Evolutionary conservation across 2,888 invertebrate species (phyloP), one percentile per base, ranked within the genome.

Genomic region (Vanessa cardui): DNA sequence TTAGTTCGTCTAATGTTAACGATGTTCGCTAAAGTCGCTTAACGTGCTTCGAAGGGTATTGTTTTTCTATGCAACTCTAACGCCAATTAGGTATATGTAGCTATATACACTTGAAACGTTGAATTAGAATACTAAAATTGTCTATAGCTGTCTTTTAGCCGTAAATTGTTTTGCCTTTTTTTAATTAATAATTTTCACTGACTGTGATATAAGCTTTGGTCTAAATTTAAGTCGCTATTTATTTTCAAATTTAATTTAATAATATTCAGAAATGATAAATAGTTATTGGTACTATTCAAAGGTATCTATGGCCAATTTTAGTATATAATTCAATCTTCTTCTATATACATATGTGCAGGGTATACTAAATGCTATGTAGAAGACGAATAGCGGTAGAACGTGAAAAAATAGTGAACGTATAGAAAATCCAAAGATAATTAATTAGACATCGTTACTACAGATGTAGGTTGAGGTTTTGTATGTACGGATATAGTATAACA

Each of bases 291-390:
- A 33, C 33, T 33, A 15, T 44, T 20, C 21, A 20, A 59, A 20
- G 16, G 49, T 49, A 44, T 26, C 8, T 26, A 20, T 62, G 56
- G 56, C 44, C 56, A 45, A 58, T 70, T 63, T 54, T 47, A 65
- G 62, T 67, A 62, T 62, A 50, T 59, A 46, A 39, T 63, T 47
- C 21, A 58, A 59, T 66, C 46, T 60, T 62, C 63, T 64, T 64
- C 76, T 76, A 62, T 80, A 80, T 78, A 76, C 76, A 77, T 80
- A 79, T 81, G 84, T 86, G 84, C 83, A 84, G 86, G 84, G 83
- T 78, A 78, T 77, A 79, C 72, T 78, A 77, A 80, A 78, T 77
- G 80, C 80, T 74, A 77, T 75, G 73, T 76, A 78, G 77, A 50
- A 49, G 61, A 73, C 66, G 66, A 68, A 52, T 73, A 74, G 73